Base-by-base conservation (phyloP, 2,797 vertebrate genomes). In the Sebastes steindachneri region DNA sequence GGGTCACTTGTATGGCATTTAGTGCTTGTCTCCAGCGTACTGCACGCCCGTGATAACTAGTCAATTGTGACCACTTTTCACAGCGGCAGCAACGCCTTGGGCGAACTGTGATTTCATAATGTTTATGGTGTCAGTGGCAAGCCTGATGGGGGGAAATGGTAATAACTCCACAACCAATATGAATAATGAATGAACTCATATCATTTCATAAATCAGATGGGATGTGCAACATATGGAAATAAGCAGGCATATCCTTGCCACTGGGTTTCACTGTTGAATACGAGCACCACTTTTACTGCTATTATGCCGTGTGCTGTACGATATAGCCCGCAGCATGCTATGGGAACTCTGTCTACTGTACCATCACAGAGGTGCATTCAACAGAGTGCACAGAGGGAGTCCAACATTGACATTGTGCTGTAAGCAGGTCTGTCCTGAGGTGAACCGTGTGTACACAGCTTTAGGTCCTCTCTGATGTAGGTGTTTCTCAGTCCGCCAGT, bases 391-490 rank as follows among this genome's bases (percentile, higher is more conserved):
- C 84, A 88, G 87, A 10, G 91, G 89, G 90, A 88, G 89, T 77
- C 76, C 64, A 14, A 23, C 86, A 66, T 48, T 84, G 89, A 91
- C 88, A 82, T 68, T 77, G 88, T 74, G 77, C 86, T 87, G 83
- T 55, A 73, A 87, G 85, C 75, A 74, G 78, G 80, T 86, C 82
- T 91, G 89, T 93, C 92, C 93, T 85, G 82, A 94, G 83, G 85
- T 93, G 93, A 94, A 93, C 91, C 72, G 21, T 73, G 87, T 89
- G 88, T 85, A 89, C 90, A 88, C 92, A 92, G 90, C 92, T 89
- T 68, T 93, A 96, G 96, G 96, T 97, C 96, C 69, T 96, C 96
- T 95, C 96, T 97, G 95, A 97, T 97, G 97, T 97, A 96, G 90
- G 96, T 96, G 96, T 96, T 96, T 83, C 84, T 90, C 89, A 48